These are phyloP conservation scores for Pseudochirops cupreus DNA, from an alignment of 2,797 vertebrate species.

Conservation along the genomic window DNA sequence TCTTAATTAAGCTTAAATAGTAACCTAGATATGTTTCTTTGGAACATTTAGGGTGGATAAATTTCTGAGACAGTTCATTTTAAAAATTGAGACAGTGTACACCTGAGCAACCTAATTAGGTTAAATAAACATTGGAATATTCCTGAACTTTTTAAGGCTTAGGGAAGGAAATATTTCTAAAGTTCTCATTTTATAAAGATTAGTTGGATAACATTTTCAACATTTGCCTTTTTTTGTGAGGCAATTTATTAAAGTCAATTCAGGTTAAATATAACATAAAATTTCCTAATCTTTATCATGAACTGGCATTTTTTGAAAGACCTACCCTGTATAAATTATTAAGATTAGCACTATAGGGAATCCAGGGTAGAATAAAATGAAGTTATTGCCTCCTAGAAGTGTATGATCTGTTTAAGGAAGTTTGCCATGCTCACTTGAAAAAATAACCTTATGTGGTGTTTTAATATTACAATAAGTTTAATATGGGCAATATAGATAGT, in stretches of 20 bases:
- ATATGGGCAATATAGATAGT: neutral
- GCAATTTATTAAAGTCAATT: constrained; percentile 9
- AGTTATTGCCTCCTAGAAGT: neutral
- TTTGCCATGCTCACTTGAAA: neutral
- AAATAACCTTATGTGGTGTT: neutral
- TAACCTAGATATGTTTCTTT: constrained; percentile 28
- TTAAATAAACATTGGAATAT: constrained; percentile 20
- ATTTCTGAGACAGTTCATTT: constrained; percentile 43
- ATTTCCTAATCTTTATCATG: constrained; percentile 6
- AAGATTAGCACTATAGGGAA: neutral
- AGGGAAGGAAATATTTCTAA: constrained; percentile 19
- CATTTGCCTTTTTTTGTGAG: constrained; percentile 32
- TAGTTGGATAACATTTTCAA: constrained; percentile 13
- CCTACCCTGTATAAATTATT: neutral
- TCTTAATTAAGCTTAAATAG: constrained; percentile 18
- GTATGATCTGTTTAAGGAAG: neutral
- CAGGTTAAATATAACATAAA: constrained; percentile 27
- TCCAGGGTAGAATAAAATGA: neutral
- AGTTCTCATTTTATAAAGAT: neutral
- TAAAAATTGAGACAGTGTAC: neutral
- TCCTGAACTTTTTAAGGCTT: constrained; percentile 45
- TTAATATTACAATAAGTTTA: neutral
- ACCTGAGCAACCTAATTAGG: neutral
- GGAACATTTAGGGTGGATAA: constrained; percentile 29
- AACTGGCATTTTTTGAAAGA: neutral